Evolutionary conservation across 1,140 invertebrate species (phyloP).

Genomic region (Sesamia nonagrioides): DNA sequence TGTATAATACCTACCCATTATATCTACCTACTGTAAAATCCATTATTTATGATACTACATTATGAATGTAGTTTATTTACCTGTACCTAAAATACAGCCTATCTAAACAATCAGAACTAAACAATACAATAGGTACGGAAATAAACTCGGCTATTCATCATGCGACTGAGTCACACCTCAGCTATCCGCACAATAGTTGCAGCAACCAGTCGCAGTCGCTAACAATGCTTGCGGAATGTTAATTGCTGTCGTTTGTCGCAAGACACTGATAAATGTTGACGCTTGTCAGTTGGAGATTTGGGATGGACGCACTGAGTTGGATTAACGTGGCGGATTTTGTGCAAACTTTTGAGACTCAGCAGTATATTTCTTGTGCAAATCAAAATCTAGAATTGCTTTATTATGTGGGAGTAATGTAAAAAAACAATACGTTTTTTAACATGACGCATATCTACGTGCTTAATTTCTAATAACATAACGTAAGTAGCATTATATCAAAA

Average conservation of each 20-base stretch:
- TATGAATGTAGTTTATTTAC: no score
- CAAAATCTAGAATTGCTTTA: no score
- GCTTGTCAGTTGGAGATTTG: slow-evolving; percentile 76
- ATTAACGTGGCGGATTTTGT: slow-evolving; percentile 26
- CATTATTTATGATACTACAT: no score
- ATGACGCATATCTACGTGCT: no score
- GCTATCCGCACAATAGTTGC: slow-evolving; percentile 66
- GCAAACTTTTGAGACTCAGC: no score
- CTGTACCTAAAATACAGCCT: background rate
- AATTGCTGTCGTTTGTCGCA: slow-evolving; percentile 83
- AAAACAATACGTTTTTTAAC: no score
- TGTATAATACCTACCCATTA: no score
- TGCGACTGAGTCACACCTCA: slow-evolving; percentile 37
- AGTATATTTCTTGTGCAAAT: no score
- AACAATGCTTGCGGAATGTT: slow-evolving; percentile 81
- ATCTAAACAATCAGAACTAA: background rate
- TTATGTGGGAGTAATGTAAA: no score
- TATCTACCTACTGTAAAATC: no score
- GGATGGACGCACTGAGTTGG: slow-evolving; percentile 55
- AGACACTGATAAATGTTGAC: slow-evolving; percentile 85
- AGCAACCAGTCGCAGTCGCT: slow-evolving; percentile 65
- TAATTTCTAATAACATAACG: no score
- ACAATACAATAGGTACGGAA: background rate
- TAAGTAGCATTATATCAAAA: no score
- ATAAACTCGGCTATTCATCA: slow-evolving; percentile 41